Evolutionary conservation across 1,140 invertebrate genomes (phyloP).

Genomic region (Batillaria attramentaria): DNA sequence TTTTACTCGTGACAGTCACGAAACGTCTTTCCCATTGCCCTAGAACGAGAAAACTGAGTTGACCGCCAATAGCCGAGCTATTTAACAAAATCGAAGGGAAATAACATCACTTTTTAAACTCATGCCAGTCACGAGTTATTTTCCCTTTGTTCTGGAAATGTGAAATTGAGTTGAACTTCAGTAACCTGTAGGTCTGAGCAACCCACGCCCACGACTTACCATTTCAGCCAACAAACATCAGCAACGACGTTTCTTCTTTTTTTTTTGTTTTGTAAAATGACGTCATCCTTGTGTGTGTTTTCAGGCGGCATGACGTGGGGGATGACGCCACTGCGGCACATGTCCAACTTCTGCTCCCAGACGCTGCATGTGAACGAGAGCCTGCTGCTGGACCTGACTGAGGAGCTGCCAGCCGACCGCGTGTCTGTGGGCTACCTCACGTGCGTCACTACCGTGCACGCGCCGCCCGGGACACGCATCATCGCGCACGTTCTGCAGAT

Average conservation of each 20-base stretch:
- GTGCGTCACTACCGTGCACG: conserved; percentile 5
- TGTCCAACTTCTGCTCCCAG: conserved; percentile 24
- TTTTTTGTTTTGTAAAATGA: not conserved
- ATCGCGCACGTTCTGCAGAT: conserved; percentile 24
- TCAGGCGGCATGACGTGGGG: not conserved
- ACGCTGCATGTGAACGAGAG: conserved; percentile 14
- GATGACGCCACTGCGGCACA: conserved; percentile 24
- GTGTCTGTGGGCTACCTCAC: conserved; percentile 25
- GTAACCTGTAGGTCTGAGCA: not conserved
- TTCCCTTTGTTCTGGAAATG: no score
- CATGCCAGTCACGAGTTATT: no score
- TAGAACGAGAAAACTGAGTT: no score
- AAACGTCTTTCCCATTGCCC: no score
- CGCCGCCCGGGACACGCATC: not conserved
- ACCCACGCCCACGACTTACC: not conserved
- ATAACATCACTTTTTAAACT: no score
- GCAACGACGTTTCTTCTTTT: not conserved
- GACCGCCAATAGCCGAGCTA: no score
- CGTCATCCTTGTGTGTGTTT: no score
- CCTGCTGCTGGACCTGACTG: conserved; percentile 25
- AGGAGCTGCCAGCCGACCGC: conserved; percentile 11
- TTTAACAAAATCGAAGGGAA: no score
- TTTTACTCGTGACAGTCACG: no score
- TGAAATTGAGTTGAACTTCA: no score
- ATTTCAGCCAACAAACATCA: not conserved